phyloP scores from a whole-genome alignment of 2,888 invertebrate genomes.

The Ecliptopera silaceata region DNA sequence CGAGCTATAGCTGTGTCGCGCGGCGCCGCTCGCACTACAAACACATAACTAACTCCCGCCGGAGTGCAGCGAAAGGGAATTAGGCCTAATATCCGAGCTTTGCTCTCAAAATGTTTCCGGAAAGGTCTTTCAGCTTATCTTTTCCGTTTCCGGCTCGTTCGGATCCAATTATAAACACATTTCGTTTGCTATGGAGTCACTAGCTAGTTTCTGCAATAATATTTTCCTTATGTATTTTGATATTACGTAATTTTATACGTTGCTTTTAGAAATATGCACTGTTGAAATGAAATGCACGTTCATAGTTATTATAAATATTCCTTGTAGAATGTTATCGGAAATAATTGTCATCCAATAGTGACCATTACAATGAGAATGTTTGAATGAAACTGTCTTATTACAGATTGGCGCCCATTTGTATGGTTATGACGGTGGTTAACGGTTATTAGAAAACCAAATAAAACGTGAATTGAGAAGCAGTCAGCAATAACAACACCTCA shows the following conservation, averaged over 20 bases:
- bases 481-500: not conserved
- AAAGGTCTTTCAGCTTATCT: slow-evolving; percentile 13
- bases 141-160: slow-evolving; percentile 17
- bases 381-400: no score
- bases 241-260: no score
- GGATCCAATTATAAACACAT: slow-evolving; percentile 27
- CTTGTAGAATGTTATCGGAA: no score
- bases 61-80: slow-evolving; percentile 1
- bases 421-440: not conserved
- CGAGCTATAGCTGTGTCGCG: no score
- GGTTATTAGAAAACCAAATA: not conserved
- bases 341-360: no score
- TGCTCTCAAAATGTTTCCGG: slow-evolving; percentile 8
- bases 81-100: slow-evolving; percentile 11
- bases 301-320: no score
- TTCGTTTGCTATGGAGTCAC: slow-evolving; percentile 11
- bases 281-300: no score
- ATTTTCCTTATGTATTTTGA: not conserved
- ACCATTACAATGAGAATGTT: no score
- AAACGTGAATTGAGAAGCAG: not conserved
- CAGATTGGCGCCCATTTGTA: not conserved
- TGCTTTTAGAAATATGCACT: no score
- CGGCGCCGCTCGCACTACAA: no score
- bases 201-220: not conserved
- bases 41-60: not conserved